phyloP scores from a whole-genome alignment of 53 echinoderm and acorn worm species.

The Paelopatides confundens region DNA sequence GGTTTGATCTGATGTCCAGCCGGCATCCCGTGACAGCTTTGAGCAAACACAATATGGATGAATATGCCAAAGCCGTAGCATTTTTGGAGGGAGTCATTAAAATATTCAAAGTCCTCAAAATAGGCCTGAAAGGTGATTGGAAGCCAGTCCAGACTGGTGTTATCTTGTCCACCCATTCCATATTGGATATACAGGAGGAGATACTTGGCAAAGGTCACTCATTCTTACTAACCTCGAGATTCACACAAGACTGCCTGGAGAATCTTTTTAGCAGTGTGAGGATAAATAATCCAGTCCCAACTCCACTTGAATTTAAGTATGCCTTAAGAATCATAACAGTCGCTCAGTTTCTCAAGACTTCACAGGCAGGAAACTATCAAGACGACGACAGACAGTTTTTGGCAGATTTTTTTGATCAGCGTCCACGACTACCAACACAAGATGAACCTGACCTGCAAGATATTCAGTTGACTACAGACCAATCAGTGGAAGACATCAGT shows the following conservation, averaged over 20 bases:
- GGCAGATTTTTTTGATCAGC: too few species aligned
- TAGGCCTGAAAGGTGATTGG: conserved; percentile 68
- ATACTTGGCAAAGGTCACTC: conserved; percentile 65
- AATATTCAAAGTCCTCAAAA: conserved; percentile 58
- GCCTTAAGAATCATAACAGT: conserved; percentile 60
- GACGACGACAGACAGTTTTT: conserved; percentile 25
- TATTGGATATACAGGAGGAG: conserved; percentile 61
- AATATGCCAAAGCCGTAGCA: conserved; percentile 38
- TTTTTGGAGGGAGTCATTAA: conserved; percentile 47
- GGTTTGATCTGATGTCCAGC: conserved; percentile 76
- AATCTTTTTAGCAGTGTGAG: conserved; percentile 45
- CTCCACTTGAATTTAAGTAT: conserved; percentile 55
- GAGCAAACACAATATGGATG: conserved; percentile 56
- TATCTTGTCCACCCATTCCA: conserved; percentile 61
- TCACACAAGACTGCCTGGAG: conserved; percentile 22
- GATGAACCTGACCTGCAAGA: background rate
- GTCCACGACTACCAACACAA: background rate
- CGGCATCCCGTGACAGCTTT: conserved; percentile 68
- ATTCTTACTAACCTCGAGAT: conserved; percentile 55
- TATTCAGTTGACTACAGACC: background rate
- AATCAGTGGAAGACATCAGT: too few species aligned
- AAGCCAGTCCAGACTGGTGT: conserved; percentile 75
- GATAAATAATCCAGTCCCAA: conserved; percentile 72
- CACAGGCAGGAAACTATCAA: conserved; percentile 18
- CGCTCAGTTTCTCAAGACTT: conserved; percentile 65